Conservation (phyloP, 2,113 vertebrate genomes). For the Bettongia penicillata region DNA sequence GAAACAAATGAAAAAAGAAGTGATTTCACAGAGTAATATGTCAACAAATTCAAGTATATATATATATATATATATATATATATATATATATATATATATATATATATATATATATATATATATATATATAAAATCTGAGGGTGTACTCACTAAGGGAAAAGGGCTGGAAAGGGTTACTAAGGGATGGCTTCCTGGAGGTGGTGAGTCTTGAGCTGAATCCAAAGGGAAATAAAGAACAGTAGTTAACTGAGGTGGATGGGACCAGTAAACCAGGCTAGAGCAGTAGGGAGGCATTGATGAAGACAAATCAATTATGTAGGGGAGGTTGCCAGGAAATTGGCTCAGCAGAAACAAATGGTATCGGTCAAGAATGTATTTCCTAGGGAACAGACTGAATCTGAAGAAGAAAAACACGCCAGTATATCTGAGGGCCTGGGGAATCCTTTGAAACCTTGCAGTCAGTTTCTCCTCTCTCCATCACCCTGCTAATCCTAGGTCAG, state of each 20-base stretch:
- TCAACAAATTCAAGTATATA: not conserved
- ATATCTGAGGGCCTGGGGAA: not conserved
- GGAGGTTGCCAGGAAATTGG: not conserved
- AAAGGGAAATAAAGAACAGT: not conserved
- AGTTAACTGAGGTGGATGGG: too few species aligned
- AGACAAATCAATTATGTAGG: not conserved
- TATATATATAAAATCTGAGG: not conserved
- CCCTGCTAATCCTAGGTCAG: not conserved
- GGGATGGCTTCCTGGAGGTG: not conserved
- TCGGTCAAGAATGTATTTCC: not conserved
- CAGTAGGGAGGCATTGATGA: not conserved
- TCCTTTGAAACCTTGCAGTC: accelerated
- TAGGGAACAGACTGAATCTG: not conserved
- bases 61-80: not conserved
- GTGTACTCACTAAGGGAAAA: not conserved
- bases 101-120: too few species aligned
- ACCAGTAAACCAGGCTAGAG: not conserved
- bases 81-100: too few species aligned
- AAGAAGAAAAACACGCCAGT: not conserved
- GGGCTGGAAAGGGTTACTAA: not conserved
- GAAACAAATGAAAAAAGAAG: not conserved
- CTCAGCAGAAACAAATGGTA: not conserved
- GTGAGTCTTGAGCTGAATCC: not conserved
- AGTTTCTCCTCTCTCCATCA: not conserved
- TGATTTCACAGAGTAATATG: not conserved